Conservation (phyloP, 2,797 vertebrate genomes). For the Sebastes elongatus region DNA sequence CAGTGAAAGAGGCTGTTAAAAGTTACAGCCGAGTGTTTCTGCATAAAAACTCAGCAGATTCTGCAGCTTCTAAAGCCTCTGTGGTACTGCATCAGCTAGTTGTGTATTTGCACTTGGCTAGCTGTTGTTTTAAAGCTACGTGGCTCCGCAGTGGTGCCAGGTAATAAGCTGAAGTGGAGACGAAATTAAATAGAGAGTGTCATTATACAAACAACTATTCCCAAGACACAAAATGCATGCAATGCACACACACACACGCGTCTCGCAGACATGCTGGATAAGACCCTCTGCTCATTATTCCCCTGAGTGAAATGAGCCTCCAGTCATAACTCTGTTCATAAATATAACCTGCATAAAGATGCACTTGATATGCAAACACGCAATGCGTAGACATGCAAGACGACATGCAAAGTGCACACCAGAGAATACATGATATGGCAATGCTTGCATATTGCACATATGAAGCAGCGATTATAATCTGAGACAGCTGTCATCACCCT, state of each 20-base stretch:
- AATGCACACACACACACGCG: not conserved
- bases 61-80: conserved; percentile 15
- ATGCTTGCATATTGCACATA: conserved; percentile 1
- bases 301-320: conserved; percentile 46
- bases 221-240: conserved; percentile 28
- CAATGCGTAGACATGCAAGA: not conserved
- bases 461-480: conserved; percentile 1
- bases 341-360: conserved; percentile 15
- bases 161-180: conserved; percentile 58
- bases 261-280: conserved; percentile 43
- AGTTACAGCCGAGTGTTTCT: conserved; percentile 6
- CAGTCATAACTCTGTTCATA: conserved; percentile 19
- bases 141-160: conserved; percentile 40
- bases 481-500: conserved; percentile 25
- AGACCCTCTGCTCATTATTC: conserved; percentile 58
- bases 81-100: conserved; percentile 32
- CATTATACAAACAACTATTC: conserved; percentile 65
- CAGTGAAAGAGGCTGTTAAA: conserved; percentile 20
- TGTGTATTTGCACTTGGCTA: conserved; percentile 33
- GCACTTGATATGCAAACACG: not conserved
- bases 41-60: conserved; percentile 29
- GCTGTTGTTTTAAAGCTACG: conserved; percentile 29
- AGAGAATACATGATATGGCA: conserved; percentile 4
- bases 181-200: conserved; percentile 53
- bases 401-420: conserved; percentile 1